Evolutionary conservation across 2,113 vertebrate species (phyloP), one percentile per base, ranked within the genome.

Genomic region (Petromus typicus): DNA sequence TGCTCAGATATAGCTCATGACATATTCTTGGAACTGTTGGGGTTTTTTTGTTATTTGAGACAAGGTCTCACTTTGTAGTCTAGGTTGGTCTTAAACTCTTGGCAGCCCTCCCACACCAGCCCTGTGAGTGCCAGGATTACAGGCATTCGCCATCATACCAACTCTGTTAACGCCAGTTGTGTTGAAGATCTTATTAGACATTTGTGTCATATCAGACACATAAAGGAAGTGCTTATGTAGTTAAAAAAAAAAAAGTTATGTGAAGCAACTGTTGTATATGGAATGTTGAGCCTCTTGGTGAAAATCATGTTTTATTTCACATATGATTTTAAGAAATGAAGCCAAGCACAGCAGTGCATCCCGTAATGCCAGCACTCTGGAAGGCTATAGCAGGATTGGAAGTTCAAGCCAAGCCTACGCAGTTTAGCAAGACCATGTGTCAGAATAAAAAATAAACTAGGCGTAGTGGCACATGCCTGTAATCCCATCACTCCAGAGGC

Each of bases 191-290:
- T 95, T 86, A n/a, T 57, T 51, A 93, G 90, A 64, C 48, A 90
- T 69, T 43, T 80, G 40, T 83, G 57, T 95, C 18, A 12, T 14
- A 17, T 76, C 64, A 91, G 78, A 86, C 40, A 67, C 54, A 76
- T 89, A 37, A 78, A 92, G 66, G 25, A 91, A 84, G 87, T 78
- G 18, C 59, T 86, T 93, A 63, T 84, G 25, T 96, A 61, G 67
- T 82, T 45, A 17, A 76, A 30, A 66, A 90, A 61, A 5, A 57
- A 69, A 88, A 43, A 86, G 23, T 87, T 75, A 34, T 90, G 25
- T 89, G 78, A 87, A 87, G 17, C 56, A 83, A 43, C 71, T 64
- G 40, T 57, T 27, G 1, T 85, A 25, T 57, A 4, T 63, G 66
- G 30, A 91, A 86, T 94, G 27, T 54, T 91, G 96, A 91, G 37